Evolutionary conservation across 2,888 invertebrate genomes (phyloP), one percentile per base, ranked within the genome.

Genomic region (Dendrolimus houi): DNA sequence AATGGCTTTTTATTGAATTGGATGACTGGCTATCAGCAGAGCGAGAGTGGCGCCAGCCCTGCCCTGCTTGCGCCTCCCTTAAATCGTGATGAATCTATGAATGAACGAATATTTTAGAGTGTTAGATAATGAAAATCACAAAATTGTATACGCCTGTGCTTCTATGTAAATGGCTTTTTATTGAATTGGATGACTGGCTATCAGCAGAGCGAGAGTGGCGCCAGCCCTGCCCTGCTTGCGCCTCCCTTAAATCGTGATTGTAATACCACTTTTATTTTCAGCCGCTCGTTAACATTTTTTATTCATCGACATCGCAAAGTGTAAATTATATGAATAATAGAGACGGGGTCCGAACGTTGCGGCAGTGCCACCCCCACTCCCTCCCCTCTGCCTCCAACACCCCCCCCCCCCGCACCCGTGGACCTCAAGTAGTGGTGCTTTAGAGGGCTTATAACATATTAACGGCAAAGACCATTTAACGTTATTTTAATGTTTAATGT

Each of bases 301-400:
- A 66, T 64, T 64, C 64, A 66, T 61, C 62, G 59, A 58, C 52
- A 60, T 59, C 62, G 60, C 62, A 14, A 57, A 61, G 59, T 60
- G 60, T 64, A 66, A 62, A 68, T 66, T 62, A 65, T 63, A 60
- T 66, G 66, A 68, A 68, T 68, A 66, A 66, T 63, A 62, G 59
- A 67, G 55, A 54, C 53, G 53, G 42, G 17, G 52, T 12, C 52
- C 52, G 52, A 54, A 54, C 54, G 55, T 54, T 40, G 41, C 59
- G 52, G 52, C 47, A 56, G 55, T 12, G 14, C 52, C 55, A 8
- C 52, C 14, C 14, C 52, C 55, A n/a, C 14, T 41, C 40, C 40
- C 40, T 2, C 41, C 41, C 41, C 12, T 12, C 40, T 6, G 1
- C n/a, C n/a, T n/a, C n/a, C n/a, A n/a, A n/a, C n/a, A 29, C 1